Percentiles rank a stretch among this genome's conserved stretches.
Conservation (phyloP, 2,797 vertebrate species). For the Darevskia mixta region DNA sequence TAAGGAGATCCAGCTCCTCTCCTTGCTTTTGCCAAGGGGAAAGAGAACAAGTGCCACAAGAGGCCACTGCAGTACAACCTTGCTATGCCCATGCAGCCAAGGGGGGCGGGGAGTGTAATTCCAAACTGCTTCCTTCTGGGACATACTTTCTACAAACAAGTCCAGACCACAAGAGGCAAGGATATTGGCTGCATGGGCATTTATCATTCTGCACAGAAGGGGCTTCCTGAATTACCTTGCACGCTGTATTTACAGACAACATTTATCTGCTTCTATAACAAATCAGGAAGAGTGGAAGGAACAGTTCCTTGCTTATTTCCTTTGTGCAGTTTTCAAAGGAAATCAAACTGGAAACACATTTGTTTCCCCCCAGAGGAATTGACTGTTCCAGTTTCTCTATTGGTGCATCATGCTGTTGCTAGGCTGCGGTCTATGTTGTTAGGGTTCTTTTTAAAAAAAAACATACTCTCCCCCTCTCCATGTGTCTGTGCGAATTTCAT, state of each 20-base stretch:
- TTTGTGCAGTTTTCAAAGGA: slow-evolving; percentile 36
- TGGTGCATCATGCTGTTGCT: slow-evolving; percentile 34
- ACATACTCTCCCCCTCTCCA: neutral
- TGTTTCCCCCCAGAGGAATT: slow-evolving; percentile 47
- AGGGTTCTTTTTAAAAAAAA: neutral
- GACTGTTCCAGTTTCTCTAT: slow-evolving; percentile 40
- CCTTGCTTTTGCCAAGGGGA: neutral
- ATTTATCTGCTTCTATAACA: slow-evolving; percentile 13
- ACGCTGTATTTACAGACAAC: slow-evolving; percentile 1
- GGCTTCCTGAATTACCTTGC: neutral
- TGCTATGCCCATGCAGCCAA: neutral
- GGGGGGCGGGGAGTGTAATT: neutral
- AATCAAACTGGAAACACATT: slow-evolving; percentile 41
- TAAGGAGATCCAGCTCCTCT: neutral
- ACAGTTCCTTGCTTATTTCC: slow-evolving; percentile 28
- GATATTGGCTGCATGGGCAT: neutral
- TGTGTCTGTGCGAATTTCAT: slow-evolving; percentile 49
- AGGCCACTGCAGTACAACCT: neutral
- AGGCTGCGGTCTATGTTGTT: slow-evolving; percentile 25
- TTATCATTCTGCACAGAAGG: neutral
- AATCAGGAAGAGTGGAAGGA: slow-evolving; percentile 7
- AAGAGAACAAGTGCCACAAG: neutral
- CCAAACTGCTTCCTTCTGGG: neutral
- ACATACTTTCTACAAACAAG: neutral
- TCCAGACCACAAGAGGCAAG: neutral